Evolutionary conservation across 2,797 vertebrate species (phyloP), one percentile per base, ranked within the genome.

Genomic region (Melanotaenia parkinsoni): DNA sequence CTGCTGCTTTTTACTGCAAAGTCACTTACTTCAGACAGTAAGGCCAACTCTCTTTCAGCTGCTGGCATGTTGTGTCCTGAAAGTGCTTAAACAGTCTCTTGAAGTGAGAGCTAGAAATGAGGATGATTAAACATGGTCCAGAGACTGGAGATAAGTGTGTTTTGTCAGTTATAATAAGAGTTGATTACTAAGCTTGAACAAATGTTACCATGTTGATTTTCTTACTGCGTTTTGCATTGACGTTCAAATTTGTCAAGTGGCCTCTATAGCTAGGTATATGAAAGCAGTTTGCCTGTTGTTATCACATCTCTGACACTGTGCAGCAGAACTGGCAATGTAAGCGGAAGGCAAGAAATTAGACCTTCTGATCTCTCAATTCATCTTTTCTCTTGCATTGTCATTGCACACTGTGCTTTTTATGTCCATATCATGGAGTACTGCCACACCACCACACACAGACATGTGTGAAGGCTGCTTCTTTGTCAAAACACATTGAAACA

Each of bases 1-100:
- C 96, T 91, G 88, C 85, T 80, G 85, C 77, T 69, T 87, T 87
- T 83, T 58, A 73, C 69, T 68, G 67, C 73, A 63, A 18, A 81
- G 73, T 79, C 75, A 59, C 69, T 78, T 73, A 67, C 59, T 59
- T 81, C 58, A 64, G 70, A 83, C 40, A 50, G 75, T 51, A 77
- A 51, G 70, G 72, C 64, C 77, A 66, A 63, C 64, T 82, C 64
- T 68, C 51, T 53, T 33, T 75, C 63, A 74, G 20, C 68, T 63
- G 65, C 63, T 65, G 63, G 53, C 61, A 28, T 72, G 57, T 72
- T 30, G 30, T 43, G 40, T 78, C 58, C 69, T 58, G 43, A 58
- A 76, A 76, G 66, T 47, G 67, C 70, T 74, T 37, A 50, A 57
- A 61, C 58, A 63, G 24, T 57, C 47, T 67, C 61, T 60, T 67